phyloP scores from a whole-genome alignment of 1,140 invertebrate species.

The Andricus grossulariae region DNA sequence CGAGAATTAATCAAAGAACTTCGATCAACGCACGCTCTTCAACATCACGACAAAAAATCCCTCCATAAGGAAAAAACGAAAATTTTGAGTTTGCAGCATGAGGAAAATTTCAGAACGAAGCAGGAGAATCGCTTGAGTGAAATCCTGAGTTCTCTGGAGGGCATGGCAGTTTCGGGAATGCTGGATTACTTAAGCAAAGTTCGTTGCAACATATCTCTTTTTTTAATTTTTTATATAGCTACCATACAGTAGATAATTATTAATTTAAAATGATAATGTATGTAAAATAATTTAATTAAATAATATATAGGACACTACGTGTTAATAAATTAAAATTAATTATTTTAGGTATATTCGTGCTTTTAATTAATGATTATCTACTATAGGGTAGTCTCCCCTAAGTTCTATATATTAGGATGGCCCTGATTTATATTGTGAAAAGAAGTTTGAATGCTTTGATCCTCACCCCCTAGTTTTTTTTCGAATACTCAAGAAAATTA shows the following conservation, averaged over 20 bases:
- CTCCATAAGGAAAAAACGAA: constrained; percentile 71
- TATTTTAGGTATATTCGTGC: not conserved
- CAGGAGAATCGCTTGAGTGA: constrained; percentile 75
- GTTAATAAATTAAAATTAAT: constrained; percentile 18
- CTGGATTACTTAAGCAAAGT: constrained; percentile 83
- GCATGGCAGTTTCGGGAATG: constrained; percentile 79
- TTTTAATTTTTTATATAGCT: constrained; percentile 5
- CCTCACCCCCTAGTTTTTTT: no score
- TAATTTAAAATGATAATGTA: no score
- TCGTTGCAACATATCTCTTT: constrained; percentile 34
- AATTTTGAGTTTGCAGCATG: constrained; percentile 70
- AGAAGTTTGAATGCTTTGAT: no score
- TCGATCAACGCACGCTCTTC: constrained; percentile 79
- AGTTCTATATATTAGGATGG: no score
- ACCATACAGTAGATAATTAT: no score
- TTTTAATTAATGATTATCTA: no score
- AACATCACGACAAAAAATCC: constrained; percentile 72
- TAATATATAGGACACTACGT: not conserved
- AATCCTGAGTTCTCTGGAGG: constrained; percentile 79
- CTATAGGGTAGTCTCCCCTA: no score
- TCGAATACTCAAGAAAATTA: no score
- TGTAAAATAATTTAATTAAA: no score
- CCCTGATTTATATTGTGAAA: no score
- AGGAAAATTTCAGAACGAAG: constrained; percentile 54
- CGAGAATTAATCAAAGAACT: constrained; percentile 83